Evolutionary conservation across 1,140 invertebrate species (phyloP).

Genomic region (Bombus superbus): DNA sequence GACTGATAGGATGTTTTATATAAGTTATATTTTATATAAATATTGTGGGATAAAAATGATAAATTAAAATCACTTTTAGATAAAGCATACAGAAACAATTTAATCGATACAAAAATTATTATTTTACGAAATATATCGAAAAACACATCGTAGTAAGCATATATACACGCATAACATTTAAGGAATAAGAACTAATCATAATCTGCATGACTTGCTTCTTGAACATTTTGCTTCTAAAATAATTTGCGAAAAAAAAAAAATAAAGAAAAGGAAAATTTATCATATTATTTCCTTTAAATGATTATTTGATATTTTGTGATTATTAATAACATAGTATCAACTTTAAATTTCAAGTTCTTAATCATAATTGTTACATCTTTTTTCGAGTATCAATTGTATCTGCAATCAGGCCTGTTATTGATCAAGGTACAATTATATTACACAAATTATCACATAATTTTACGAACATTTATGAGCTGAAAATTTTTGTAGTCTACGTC

Average conservation of each 20-base stretch:
- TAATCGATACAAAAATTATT: conserved; percentile 44
- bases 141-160: background rate
- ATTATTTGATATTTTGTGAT: conserved; percentile 47
- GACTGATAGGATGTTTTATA: background rate
- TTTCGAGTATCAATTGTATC: conserved; percentile 42
- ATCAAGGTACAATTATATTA: conserved; percentile 64
- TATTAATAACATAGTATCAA: conserved; percentile 41
- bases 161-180: conserved; percentile 1
- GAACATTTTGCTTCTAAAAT: background rate
- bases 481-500: conserved; percentile 89
- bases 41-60: conserved; percentile 25
- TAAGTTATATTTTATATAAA: conserved; percentile 38
- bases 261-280: conserved; percentile 37
- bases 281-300: conserved; percentile 42
- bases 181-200: background rate
- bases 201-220: background rate
- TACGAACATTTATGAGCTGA: conserved; percentile 57
- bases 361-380: conserved; percentile 47
- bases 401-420: conserved; percentile 56
- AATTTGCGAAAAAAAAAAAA: conserved; percentile 41
- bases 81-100: conserved; percentile 54
- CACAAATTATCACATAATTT: conserved; percentile 66
- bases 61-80: conserved; percentile 31
- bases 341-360: conserved; percentile 62
- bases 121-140: background rate